Evolutionary conservation across 2,797 vertebrate species (phyloP).

Genomic region (Scomberomorus guttatus): DNA sequence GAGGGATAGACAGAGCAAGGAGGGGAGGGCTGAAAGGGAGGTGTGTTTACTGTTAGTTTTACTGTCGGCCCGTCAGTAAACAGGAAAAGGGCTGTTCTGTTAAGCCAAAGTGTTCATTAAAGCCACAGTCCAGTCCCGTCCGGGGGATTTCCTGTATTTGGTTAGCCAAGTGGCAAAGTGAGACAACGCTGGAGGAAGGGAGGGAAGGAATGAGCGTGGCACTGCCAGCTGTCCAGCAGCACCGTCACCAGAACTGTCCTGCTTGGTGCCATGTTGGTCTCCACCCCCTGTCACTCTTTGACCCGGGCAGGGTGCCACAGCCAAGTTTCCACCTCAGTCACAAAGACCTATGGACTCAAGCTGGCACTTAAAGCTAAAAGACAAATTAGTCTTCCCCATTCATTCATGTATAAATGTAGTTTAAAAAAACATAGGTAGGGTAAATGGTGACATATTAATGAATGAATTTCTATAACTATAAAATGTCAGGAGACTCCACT

Average conservation of each 20-base stretch:
- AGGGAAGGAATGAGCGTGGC: constrained; percentile 42
- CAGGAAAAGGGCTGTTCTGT: constrained; percentile 71
- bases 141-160: constrained; percentile 67
- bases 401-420: constrained; percentile 24
- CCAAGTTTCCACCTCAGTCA: constrained; percentile 64
- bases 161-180: constrained; percentile 30
- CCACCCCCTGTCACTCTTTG: constrained; percentile 42
- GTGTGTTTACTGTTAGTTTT: constrained; percentile 64
- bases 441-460: constrained; percentile 46
- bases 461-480: constrained; percentile 53
- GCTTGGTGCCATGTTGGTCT: constrained; percentile 34
- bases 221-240: constrained; percentile 51
- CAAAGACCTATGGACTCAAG: constrained; percentile 29
- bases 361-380: constrained; percentile 41
- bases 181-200: constrained; percentile 36
- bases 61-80: constrained; percentile 65
- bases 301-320: constrained; percentile 26
- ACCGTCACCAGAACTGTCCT: constrained; percentile 43
- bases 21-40: constrained; percentile 47
- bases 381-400: constrained; percentile 37
- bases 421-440: constrained; percentile 33
- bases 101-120: constrained; percentile 58
- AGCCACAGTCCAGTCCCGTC: constrained; percentile 44
- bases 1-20: constrained; percentile 53
- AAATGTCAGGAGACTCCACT: constrained; percentile 35